Evolutionary conservation across 2,888 invertebrate genomes (phyloP), one percentile per base, ranked within the genome.

Genomic region (Ethmia dodecea): DNA sequence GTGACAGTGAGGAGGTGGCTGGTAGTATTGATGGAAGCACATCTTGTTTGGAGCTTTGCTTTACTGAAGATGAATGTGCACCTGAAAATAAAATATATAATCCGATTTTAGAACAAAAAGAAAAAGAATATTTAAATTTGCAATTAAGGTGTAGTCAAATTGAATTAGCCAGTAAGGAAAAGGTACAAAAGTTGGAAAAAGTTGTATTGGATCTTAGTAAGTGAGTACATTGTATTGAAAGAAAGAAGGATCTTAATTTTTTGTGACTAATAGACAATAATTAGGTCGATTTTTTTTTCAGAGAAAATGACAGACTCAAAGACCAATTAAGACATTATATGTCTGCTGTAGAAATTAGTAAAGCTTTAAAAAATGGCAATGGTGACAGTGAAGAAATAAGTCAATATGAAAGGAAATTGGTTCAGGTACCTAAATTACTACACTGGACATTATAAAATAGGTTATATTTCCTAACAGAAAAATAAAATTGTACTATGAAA

Each of bases 241-340:
- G n/a, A n/a, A n/a, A n/a, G n/a, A n/a, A n/a, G n/a, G n/a, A n/a
- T n/a, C n/a, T n/a, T n/a, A n/a, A n/a, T n/a, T n/a, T n/a, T n/a
- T n/a, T n/a, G n/a, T n/a, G n/a, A n/a, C n/a, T n/a, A n/a, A n/a
- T n/a, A n/a, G n/a, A n/a, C n/a, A n/a, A n/a, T n/a, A n/a, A n/a
- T n/a, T n/a, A n/a, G n/a, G n/a, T n/a, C n/a, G 3, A 13, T 26
- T 22, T 33, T 49, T 45, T 45, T 71, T 76, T 38, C 59, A 93
- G 94, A 60, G 96, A 96, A 75, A 96, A 96, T 76, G 93, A 93
- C 44, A 83, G 92, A 45, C 77, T 96, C 49, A 93, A 95, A 60
- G 93, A 94, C 52, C 96, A 96, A 64, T 70, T 96, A 38, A 90
- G 93, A 51, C 94, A 94, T 58, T 96, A 96, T 69, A 92, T 96